These are phyloP conservation scores for Thereva nobilitata DNA, from an alignment of 2,888 invertebrate species.

Conservation along the genomic window DNA sequence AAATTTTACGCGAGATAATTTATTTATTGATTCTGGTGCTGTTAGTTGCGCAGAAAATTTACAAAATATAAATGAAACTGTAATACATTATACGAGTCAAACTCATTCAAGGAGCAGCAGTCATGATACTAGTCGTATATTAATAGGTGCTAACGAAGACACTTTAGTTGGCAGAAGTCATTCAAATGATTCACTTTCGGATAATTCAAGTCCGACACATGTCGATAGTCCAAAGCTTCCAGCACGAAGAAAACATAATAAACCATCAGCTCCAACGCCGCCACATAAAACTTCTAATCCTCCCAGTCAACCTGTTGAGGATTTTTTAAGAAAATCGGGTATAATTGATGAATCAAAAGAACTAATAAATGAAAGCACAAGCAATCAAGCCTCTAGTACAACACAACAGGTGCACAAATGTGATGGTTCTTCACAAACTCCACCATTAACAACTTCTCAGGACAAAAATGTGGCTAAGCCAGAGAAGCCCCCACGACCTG, in stretches of 20 bases:
- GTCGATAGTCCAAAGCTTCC: slow-evolving; percentile 75
- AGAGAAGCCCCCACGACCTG: slow-evolving; percentile 68
- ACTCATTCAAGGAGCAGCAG: slow-evolving; percentile 64
- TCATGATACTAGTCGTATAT: slow-evolving; percentile 63
- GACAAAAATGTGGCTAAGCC: slow-evolving; percentile 59
- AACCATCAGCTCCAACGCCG: slow-evolving; percentile 73
- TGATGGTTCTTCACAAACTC: slow-evolving; percentile 45
- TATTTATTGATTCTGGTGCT: slow-evolving; percentile 59
- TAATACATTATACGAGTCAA: slow-evolving; percentile 41
- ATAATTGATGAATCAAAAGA: slow-evolving; percentile 10
- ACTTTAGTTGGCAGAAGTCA: slow-evolving; percentile 60
- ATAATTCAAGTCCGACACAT: slow-evolving; percentile 70
- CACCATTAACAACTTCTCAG: slow-evolving; percentile 37
- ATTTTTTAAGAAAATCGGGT: background rate
- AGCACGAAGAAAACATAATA: slow-evolving; percentile 72
- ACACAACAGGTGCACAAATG: slow-evolving; percentile 42
- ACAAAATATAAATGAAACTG: slow-evolving; percentile 41
- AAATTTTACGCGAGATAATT: slow-evolving; percentile 64
- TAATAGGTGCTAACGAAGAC: slow-evolving; percentile 50
- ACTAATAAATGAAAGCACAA: background rate
- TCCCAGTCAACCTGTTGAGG: background rate
- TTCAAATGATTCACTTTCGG: slow-evolving; percentile 70
- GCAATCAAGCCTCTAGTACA: background rate
- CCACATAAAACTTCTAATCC: slow-evolving; percentile 52
- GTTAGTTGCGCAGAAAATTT: slow-evolving; percentile 28